Evolutionary conservation across 2,888 invertebrate species (phyloP).

Genomic region (Cosmopolites sordidus): DNA sequence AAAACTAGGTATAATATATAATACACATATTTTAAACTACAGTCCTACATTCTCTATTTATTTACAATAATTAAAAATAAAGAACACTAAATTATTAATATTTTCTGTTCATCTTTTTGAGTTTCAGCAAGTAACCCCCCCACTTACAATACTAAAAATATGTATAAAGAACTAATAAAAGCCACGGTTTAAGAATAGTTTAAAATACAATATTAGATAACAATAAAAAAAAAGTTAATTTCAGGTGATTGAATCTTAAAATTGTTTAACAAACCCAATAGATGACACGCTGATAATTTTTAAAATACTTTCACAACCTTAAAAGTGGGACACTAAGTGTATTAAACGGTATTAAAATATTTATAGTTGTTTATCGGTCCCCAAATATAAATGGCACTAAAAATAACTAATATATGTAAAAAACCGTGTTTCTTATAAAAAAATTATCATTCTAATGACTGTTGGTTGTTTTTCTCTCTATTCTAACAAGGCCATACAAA

Average conservation of each 20-base stretch:
- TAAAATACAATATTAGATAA: too few species aligned
- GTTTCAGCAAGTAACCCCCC: not conserved
- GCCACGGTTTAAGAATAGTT: not conserved
- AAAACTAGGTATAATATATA: too few species aligned
- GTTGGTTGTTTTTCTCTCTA: constrained; percentile 1
- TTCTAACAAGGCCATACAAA: not conserved
- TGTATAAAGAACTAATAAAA: not conserved
- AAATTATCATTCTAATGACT: constrained; percentile 7
- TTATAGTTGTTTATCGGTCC: not conserved
- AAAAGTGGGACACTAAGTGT: constrained; percentile 3
- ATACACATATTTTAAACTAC: not conserved
- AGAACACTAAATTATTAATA: not conserved
- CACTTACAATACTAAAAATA: not conserved
- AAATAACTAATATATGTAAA: not conserved
- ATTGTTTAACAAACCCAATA: constrained; percentile 1
- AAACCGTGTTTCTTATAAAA: not conserved
- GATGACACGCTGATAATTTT: constrained; percentile 8
- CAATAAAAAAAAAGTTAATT: too few species aligned
- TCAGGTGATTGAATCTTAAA: constrained; percentile 3
- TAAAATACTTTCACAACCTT: constrained; percentile 10
- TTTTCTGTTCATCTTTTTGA: not conserved
- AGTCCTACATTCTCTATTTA: constrained; percentile 1
- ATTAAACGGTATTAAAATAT: not conserved
- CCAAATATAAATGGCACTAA: not conserved
- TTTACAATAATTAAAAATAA: not conserved